phyloP scores from a whole-genome alignment of 1,140 invertebrate genomes.

The Leguminivora glycinivorella region DNA sequence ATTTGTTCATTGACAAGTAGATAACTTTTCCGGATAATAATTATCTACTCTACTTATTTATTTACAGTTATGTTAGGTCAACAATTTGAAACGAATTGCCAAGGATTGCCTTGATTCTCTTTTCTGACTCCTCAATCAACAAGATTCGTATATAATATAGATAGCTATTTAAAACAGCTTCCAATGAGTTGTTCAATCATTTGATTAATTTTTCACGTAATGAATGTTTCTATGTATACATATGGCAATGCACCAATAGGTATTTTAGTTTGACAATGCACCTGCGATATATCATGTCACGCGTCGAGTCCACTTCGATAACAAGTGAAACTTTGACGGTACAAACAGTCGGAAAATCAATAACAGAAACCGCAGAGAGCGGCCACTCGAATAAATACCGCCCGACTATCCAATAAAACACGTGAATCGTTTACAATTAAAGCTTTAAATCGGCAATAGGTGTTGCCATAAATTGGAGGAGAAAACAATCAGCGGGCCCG shows the following conservation, averaged over 20 bases:
- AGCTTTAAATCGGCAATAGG: slow-evolving; percentile 79
- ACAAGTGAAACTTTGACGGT: slow-evolving; percentile 52
- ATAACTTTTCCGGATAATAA: too few relatives aligned
- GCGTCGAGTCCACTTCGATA: slow-evolving; percentile 32
- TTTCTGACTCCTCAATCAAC: too few relatives aligned
- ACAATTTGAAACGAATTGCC: too few relatives aligned
- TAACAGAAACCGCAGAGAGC: slow-evolving; percentile 69
- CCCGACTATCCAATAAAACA: slow-evolving; percentile 78
- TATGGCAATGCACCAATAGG: neutral
- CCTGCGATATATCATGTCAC: slow-evolving; percentile 31
- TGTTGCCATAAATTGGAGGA: slow-evolving; percentile 76
- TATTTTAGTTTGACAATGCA: slow-evolving; percentile 18
- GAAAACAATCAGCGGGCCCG: slow-evolving; percentile 77
- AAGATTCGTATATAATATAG: too few relatives aligned
- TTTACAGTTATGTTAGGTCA: too few relatives aligned
- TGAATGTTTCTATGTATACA: neutral
- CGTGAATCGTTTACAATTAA: slow-evolving; percentile 77
- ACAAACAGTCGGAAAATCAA: slow-evolving; percentile 72
- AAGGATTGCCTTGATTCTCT: too few relatives aligned
- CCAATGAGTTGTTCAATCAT: neutral
- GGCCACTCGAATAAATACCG: slow-evolving; percentile 72
- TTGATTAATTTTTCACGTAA: neutral
- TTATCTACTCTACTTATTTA: too few relatives aligned
- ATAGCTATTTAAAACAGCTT: neutral
- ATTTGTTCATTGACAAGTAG: neutral